Evolutionary conservation across 2,797 vertebrate species (phyloP).

Genomic region (Peromyscus aztecus): DNA sequence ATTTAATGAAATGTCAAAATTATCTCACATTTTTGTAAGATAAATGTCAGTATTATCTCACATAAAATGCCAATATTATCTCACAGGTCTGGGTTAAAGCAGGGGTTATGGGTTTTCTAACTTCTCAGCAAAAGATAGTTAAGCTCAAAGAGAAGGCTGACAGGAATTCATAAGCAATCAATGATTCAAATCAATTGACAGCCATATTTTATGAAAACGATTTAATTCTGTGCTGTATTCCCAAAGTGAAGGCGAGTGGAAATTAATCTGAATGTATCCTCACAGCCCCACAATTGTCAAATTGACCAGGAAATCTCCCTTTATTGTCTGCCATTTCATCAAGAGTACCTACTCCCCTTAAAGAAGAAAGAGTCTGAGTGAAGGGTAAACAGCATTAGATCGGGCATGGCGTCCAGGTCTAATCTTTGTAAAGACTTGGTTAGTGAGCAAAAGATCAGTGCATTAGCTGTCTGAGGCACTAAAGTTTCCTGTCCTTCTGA

Average conservation of each 20-base stretch:
- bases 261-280: background rate
- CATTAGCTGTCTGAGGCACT: background rate
- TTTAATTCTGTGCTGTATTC: background rate
- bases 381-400: background rate
- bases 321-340: background rate
- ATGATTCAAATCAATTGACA: background rate
- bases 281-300: background rate
- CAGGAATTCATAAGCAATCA: background rate
- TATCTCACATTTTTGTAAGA: background rate
- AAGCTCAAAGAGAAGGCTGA: background rate
- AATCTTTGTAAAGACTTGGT: background rate
- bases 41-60: background rate
- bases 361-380: background rate
- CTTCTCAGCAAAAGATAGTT: background rate
- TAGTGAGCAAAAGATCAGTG: background rate
- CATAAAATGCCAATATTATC: background rate
- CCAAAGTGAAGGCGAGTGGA: background rate
- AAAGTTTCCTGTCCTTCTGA: background rate
- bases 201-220: background rate
- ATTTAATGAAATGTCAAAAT: constrained; percentile 43
- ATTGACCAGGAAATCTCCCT: background rate
- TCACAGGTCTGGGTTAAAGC: background rate
- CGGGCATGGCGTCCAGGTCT: too few relatives aligned
- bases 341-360: background rate
- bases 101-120: background rate